Conservation (phyloP, 2,797 vertebrate species). For the Mallotus villosus region DNA sequence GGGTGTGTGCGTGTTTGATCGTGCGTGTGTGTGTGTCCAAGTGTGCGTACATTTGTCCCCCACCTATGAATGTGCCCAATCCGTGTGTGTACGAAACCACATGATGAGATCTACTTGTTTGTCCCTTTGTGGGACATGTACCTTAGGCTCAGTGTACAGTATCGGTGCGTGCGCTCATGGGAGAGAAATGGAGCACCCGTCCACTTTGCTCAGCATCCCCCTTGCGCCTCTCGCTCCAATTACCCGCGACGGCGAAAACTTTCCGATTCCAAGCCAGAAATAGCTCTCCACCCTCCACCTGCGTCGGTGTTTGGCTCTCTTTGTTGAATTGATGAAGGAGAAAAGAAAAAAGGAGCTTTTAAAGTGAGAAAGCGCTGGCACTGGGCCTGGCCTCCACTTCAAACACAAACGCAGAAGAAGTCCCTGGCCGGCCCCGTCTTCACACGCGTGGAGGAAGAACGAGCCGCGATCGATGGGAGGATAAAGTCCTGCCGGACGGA, state of each 20-base stretch:
- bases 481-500: conserved; percentile 53
- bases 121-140: too few relatives aligned
- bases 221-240: conserved; percentile 22
- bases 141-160: too few relatives aligned
- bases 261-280: conserved; percentile 9
- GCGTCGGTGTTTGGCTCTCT: conserved; percentile 46
- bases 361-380: conserved; percentile 43
- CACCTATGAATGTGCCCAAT: neutral
- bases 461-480: conserved; percentile 65
- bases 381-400: conserved; percentile 34
- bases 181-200: conserved; percentile 7
- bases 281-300: conserved; percentile 26
- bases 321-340: conserved; percentile 10
- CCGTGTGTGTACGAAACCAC: too few relatives aligned
- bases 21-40: conserved; percentile 7
- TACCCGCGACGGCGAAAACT: conserved; percentile 17
- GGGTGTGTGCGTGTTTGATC: conserved; percentile 8
- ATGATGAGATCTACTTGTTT: too few relatives aligned
- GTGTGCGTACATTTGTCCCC: neutral
- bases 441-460: conserved; percentile 33
- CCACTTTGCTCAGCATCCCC: conserved; percentile 14
- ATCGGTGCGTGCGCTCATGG: neutral
- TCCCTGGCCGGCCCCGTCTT: conserved; percentile 48
- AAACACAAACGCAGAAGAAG: conserved; percentile 45
- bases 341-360: conserved; percentile 37